Evolutionary conservation across 2,888 invertebrate genomes (phyloP).

Genomic region (Scaptomyza reducta): DNA sequence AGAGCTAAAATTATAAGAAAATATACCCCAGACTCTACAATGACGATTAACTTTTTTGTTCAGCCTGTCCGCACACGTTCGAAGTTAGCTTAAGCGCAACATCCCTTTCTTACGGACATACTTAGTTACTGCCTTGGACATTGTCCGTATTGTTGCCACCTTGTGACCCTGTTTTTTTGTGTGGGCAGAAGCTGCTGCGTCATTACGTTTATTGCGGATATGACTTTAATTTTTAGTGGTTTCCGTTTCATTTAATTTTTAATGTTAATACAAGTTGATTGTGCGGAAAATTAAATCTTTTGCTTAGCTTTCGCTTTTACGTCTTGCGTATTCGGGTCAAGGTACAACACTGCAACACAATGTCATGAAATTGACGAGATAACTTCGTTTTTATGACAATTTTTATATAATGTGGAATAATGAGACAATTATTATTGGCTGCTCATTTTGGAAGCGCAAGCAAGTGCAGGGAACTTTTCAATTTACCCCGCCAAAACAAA

Average conservation of each 20-base stretch:
- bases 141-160: constrained; percentile 13
- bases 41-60: constrained; percentile 17
- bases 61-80: constrained; percentile 22
- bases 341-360: constrained; percentile 16
- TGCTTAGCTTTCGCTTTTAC: constrained; percentile 11
- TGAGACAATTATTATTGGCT: constrained; percentile 72
- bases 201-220: constrained; percentile 64
- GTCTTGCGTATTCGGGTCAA: constrained; percentile 22
- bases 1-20: not conserved
- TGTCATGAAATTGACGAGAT: constrained; percentile 53
- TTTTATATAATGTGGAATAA: constrained; percentile 57
- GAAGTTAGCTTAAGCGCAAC: constrained; percentile 13
- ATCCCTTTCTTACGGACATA: too few relatives aligned
- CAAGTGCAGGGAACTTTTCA: constrained; percentile 67
- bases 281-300: constrained; percentile 65
- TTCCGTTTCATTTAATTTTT: constrained; percentile 65
- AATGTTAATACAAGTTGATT: constrained; percentile 64
- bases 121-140: constrained; percentile 21
- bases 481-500: constrained; percentile 65
- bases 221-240: constrained; percentile 60
- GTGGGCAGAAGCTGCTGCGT: constrained; percentile 28
- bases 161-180: not conserved
- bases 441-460: constrained; percentile 44
- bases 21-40: not conserved
- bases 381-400: constrained; percentile 60